A percentile compares a stretch with the other conserved stretches of the same genome.
These are phyloP conservation scores for Aurelia aurita DNA, from an alignment of 30 jellyfish, hydroid and myxozoan species.

Conservation along the genomic window DNA sequence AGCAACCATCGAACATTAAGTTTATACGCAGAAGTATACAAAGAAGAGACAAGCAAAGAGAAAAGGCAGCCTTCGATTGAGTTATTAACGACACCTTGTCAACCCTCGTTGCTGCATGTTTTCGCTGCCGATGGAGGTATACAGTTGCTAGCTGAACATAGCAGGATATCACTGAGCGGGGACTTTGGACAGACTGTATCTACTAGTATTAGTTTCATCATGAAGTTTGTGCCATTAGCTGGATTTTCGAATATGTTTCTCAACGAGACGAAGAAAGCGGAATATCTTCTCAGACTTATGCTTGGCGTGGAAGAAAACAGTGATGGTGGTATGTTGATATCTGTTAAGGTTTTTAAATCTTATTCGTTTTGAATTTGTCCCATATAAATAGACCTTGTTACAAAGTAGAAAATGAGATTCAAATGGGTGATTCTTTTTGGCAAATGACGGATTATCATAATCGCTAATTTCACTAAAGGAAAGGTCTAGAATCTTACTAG, in stretches of 20 bases:
- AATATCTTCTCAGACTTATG: slow-evolving; percentile 86
- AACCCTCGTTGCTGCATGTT: slow-evolving; percentile 78
- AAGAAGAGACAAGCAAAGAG: slow-evolving; percentile 7
- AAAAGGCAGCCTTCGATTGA: slow-evolving; percentile 7
- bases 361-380: no score
- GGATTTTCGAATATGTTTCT: slow-evolving; percentile 88
- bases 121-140: slow-evolving; percentile 90
- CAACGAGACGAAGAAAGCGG: slow-evolving; percentile 82
- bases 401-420: no score
- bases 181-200: slow-evolving; percentile 51
- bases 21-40: slow-evolving; percentile 5
- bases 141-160: slow-evolving; percentile 73
- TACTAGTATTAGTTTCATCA: slow-evolving; percentile 31
- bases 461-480: no score
- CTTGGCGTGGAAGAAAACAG: slow-evolving; percentile 88
- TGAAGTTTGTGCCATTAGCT: slow-evolving; percentile 74
- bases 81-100: slow-evolving; percentile 20
- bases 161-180: slow-evolving; percentile 34
- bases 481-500: no score
- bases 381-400: no score
- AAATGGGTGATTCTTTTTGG: no score
- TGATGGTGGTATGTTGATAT: slow-evolving; percentile 74
- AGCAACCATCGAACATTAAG: not conserved
- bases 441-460: no score
- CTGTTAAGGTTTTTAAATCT: no score